phyloP scores from a whole-genome alignment of 2,888 invertebrate species.

The Bedellia somnulentella region DNA sequence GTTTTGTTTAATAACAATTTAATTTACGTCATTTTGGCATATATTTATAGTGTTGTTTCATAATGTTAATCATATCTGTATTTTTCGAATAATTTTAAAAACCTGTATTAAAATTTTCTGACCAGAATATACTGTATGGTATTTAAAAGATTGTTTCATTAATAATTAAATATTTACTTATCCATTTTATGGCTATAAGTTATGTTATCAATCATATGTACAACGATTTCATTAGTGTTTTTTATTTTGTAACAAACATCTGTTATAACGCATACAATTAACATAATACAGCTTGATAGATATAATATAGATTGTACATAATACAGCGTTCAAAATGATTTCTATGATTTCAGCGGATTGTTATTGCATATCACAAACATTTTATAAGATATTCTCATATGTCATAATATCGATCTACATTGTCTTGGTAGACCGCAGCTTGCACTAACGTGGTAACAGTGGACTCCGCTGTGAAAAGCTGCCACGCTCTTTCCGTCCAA shows the following conservation, averaged over 20 bases:
- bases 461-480: constrained; percentile 19
- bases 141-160: no score
- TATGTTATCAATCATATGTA: no score
- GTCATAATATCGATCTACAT: constrained; percentile 29
- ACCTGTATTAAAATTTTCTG: constrained; percentile 49
- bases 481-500: constrained; percentile 69
- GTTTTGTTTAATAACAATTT: constrained; percentile 47
- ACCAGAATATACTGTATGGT: constrained; percentile 47
- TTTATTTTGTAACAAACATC: no score
- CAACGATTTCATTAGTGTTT: no score
- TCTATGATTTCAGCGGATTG: no score
- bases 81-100: constrained; percentile 45
- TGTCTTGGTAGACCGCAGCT: constrained; percentile 26
- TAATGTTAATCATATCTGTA: constrained; percentile 49
- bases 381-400: constrained; percentile 14
- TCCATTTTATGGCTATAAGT: no score
- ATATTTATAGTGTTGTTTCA: constrained; percentile 50
- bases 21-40: constrained; percentile 49
- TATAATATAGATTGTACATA: no score
- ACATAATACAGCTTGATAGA: no score
- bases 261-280: no score
- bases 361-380: no score
- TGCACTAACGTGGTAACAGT: constrained; percentile 17
- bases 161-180: no score
- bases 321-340: no score